phyloP scores from a whole-genome alignment of 2,888 invertebrate genomes.

The Oscheius sp. region DNA sequence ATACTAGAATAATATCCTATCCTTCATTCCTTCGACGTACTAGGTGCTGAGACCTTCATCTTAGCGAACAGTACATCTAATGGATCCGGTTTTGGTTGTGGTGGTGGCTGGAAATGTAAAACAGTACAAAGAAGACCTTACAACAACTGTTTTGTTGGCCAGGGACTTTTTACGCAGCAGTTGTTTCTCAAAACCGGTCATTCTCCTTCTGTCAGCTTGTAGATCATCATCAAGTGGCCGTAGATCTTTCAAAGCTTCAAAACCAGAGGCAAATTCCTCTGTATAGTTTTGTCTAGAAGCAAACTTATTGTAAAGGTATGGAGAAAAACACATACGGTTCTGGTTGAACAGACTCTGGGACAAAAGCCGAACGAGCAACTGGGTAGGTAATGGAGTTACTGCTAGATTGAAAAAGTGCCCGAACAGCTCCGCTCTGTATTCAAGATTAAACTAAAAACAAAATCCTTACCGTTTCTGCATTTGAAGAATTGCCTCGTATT shows the following conservation, averaged over 20 bases:
- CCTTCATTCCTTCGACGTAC: constrained; percentile 7
- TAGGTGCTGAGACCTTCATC: constrained; percentile 1
- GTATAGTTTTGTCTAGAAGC: not conserved
- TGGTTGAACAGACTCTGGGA: not conserved
- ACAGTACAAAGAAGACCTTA: not conserved
- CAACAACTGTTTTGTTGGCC: constrained; percentile 1
- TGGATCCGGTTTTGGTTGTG: not conserved
- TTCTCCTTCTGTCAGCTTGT: not conserved
- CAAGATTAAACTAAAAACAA: not conserved
- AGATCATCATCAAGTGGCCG: not conserved
- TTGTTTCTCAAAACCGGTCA: constrained; percentile 15
- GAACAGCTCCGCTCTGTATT: not conserved
- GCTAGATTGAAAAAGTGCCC: constrained; percentile 9
- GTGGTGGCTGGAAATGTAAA: not conserved
- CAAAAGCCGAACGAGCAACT: not conserved
- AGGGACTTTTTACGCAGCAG: constrained; percentile 9
- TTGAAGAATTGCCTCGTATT: not conserved
- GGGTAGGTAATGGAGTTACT: too few species aligned
- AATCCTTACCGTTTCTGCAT: not conserved
- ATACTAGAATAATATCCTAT: not conserved
- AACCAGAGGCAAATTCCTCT: not conserved
- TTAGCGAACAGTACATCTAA: constrained; percentile 1
- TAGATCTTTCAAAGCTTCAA: constrained; percentile 8
- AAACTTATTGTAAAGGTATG: not conserved
- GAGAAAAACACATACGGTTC: not conserved